Conservation (phyloP, 1,140 invertebrate species). For the Cyphomyrmex costatus region DNA sequence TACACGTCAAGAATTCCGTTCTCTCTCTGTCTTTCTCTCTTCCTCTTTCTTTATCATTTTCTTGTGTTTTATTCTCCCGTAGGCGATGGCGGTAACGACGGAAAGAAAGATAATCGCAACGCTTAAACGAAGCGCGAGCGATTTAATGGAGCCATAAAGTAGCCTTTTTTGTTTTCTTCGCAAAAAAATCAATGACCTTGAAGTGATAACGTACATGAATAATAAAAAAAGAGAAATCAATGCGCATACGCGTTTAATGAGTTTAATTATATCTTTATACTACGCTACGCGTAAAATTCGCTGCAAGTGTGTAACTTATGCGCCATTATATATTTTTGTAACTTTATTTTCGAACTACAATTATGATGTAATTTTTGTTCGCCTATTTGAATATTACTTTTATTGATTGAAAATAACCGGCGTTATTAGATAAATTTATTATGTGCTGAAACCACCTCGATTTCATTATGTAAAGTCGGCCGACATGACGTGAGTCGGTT, state of each 20-base stretch:
- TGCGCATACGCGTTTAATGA: neutral
- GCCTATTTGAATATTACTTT: neutral
- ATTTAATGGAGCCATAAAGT: constrained; percentile 51
- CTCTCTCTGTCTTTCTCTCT: neutral
- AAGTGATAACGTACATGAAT: neutral
- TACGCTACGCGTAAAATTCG: neutral
- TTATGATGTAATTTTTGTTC: constrained; percentile 13
- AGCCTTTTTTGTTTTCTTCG: neutral
- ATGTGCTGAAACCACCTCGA: constrained; percentile 13
- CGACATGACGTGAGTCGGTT: constrained; percentile 29
- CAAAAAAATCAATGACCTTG: constrained; percentile 16
- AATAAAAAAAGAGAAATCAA: constrained; percentile 5
- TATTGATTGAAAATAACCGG: constrained; percentile 40
- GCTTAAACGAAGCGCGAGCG: constrained; percentile 42
- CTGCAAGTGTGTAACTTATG: neutral
- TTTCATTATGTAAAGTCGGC: constrained; percentile 36
- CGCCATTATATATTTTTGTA: constrained; percentile 6
- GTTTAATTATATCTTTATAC: neutral
- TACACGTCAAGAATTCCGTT: constrained; percentile 38
- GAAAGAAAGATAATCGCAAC: constrained; percentile 31
- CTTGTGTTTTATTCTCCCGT: constrained; percentile 2
- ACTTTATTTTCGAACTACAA: neutral
- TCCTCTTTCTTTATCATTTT: neutral
- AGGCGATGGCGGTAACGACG: neutral
- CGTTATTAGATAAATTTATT: constrained; percentile 38